phyloP scores from a whole-genome alignment of 2,888 invertebrate genomes.

The Xanthia icteritia region DNA sequence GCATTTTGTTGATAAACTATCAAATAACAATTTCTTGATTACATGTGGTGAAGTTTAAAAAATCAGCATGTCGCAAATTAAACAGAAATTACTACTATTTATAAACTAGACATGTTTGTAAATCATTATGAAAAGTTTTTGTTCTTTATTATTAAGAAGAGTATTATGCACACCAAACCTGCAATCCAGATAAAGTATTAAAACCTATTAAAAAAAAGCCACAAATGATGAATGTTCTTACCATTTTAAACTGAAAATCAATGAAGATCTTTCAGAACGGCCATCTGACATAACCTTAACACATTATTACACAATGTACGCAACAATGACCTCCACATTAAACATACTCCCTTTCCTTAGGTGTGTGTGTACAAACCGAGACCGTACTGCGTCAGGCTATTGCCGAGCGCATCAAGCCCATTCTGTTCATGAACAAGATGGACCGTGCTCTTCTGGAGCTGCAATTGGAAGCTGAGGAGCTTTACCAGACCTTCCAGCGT shows the following conservation, averaged over 20 bases:
- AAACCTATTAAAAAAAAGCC: background rate
- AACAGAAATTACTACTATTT: background rate
- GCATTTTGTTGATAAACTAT: conserved; percentile 25
- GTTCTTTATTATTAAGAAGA: background rate
- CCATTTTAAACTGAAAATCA: conserved; percentile 82
- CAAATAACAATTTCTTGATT: conserved; percentile 15
- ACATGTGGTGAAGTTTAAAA: background rate
- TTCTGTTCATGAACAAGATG: conserved; percentile 99
- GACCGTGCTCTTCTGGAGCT: conserved; percentile 99
- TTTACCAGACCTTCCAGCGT: conserved; percentile 99
- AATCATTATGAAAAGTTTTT: no score
- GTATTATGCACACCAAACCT: background rate
- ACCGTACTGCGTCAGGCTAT: conserved; percentile 99
- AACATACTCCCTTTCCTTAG: conserved; percentile 76
- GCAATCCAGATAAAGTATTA: background rate
- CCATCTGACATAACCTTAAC: conserved; percentile 85
- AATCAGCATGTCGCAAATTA: no score
- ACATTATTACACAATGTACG: conserved; percentile 3
- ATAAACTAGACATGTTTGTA: background rate
- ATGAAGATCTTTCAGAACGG: conserved; percentile 90
- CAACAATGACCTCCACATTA: background rate
- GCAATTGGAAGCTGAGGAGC: conserved; percentile 98
- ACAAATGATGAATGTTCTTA: conserved; percentile 90
- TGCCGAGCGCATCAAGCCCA: conserved; percentile 99
- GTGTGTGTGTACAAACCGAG: conserved; percentile 99